Evolutionary conservation across 2,888 invertebrate genomes (phyloP), one percentile per base, ranked within the genome.

Genomic region (Tridacna crocea): DNA sequence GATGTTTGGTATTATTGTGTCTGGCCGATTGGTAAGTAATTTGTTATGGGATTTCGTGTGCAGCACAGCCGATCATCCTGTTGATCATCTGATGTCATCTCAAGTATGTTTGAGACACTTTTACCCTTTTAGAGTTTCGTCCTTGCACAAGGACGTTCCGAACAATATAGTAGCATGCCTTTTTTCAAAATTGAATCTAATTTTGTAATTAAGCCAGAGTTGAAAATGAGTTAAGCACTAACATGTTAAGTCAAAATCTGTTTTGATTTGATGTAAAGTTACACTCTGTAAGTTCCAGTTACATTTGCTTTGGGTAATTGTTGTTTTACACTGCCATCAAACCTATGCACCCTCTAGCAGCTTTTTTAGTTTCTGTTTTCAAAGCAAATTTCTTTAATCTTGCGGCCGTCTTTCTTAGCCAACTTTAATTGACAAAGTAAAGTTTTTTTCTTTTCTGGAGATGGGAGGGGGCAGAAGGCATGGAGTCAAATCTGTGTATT

Each of bases 1-100:
- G 22, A 94, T 97, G 96, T 97, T 98, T 94, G 98, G 97, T 46
- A 95, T 97, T 87, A 96, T 98, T 87, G 97, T 97, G 46, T 97
- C 97, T 24, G 97, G 98, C 79, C 96, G 98, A 93, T 94, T 97
- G 95, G 97, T 97, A 95, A 96, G 96, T 51, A 8, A 55, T 26
- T 75, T 77, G 36, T 72, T 24, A 70, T 74, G 12, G 48, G 72
- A 65, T 79, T 81, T 83, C 79, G 82, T 70, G 79, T 36, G 22
- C 24, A 11, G 27, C 46, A 2, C 15, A 36, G 17, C 17, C 4
- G 27, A 27, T 46, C 2, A 17, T 63, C n/a, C n/a, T n/a, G n/a
- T n/a, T n/a, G n/a, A n/a, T n/a, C n/a, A n/a, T n/a, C n/a, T n/a
- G n/a, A n/a, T n/a, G n/a, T n/a, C n/a, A 4, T 63, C 1, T 19